Base-by-base conservation (phyloP, 2,113 vertebrate species). In the Stegastes partitus region DNA sequence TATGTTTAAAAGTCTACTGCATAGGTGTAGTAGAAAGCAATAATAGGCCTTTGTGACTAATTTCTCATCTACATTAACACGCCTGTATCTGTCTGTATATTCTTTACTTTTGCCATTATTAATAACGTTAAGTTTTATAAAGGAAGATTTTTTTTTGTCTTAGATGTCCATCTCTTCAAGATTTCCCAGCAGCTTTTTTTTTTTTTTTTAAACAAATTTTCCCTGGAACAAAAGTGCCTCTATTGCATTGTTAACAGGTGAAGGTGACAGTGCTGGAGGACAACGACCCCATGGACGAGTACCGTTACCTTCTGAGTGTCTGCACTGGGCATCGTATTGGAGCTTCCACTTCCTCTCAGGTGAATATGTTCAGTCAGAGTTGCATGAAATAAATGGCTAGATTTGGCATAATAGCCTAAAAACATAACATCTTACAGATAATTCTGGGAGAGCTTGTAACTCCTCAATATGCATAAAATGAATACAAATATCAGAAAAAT, bases 331-430 rank as follows among this genome's bases (percentile, higher is more conserved):
- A 97, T 77, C 94, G 96, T 2, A 91, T 94, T 0, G 96, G 96
- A 3, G 96, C 97, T 54, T 95, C 94, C 63, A 97, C 97, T 1
- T 96, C 97, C n/a, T 95, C 97, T 53, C 93, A 97, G 96, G 97
- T 98, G 55, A 44, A 39, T 31, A 31, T 39, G 15, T 44, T 55
- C 34, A 45, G 53, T 56, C 34, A 51, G 18, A 50, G 25, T 47
- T 12, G 8, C 1, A 0, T 5, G 26, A 25, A 0, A 54, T 31
- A 1, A 22, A 19, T 3, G 55, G 5, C 14, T 42, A 8, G 0
- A 45, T 4, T 22, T 18, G 4, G 1, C 5, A 22, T 10, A 25
- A 37, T 14, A 15, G 11, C 15, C 39, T 34, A 9, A 34, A 34
- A 34, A 8, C 31, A 34, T 34, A n/a, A n/a, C n/a, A n/a, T n/a